Conservation (phyloP, 2,113 vertebrate species). For the Synodontis membranacea region DNA sequence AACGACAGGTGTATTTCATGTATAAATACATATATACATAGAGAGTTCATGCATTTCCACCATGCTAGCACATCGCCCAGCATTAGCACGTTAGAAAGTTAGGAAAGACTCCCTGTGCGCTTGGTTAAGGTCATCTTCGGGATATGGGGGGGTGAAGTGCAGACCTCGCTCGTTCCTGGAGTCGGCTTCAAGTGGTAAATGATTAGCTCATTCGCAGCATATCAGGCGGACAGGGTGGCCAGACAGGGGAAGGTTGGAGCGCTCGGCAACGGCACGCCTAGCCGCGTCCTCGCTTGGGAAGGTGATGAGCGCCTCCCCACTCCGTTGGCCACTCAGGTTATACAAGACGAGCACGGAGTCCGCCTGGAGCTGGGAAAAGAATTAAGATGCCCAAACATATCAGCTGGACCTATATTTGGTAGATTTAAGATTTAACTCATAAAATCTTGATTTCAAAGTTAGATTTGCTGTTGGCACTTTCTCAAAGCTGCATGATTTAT, state of each 20-base stretch:
- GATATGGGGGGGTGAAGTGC: conserved; percentile 43
- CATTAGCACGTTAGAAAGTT: conserved; percentile 12
- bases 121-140: not conserved
- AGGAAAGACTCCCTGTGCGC: conserved; percentile 12
- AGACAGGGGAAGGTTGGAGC: conserved; percentile 75
- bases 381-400: not conserved
- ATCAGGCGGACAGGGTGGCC: conserved; percentile 76
- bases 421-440: not conserved
- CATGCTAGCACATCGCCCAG: conserved; percentile 34
- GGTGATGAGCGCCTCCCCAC: conserved; percentile 86
- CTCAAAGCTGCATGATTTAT: not conserved
- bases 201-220: conserved; percentile 72
- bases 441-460: not conserved
- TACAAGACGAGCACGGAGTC: conserved; percentile 85
- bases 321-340: conserved; percentile 86
- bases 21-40: conserved; percentile 46
- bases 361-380: conserved; percentile 76
- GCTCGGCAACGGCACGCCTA: conserved; percentile 79
- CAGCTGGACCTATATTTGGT: not conserved
- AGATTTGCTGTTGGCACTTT: conserved; percentile 1
- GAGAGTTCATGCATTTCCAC: conserved; percentile 31
- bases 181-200: conserved; percentile 25
- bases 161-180: conserved; percentile 31
- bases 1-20: conserved; percentile 14
- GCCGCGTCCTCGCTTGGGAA: conserved; percentile 84